A percentile compares a stretch with the other conserved stretches of the same genome.
Conservation (phyloP, 2,888 invertebrate genomes). For the Agrotis ipsilon region DNA sequence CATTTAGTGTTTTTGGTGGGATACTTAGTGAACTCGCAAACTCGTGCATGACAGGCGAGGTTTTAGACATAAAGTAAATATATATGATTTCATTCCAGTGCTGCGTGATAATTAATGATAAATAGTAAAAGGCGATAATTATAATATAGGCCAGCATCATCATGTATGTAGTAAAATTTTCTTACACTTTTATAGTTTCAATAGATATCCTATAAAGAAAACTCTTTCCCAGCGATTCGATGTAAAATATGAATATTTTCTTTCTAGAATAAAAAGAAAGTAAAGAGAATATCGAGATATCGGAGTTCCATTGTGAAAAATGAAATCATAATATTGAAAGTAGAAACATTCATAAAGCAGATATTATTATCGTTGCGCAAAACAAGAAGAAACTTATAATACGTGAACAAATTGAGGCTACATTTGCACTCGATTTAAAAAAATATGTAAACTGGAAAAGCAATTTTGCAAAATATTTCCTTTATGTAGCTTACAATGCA, state of each 20-base stretch:
- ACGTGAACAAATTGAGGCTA: too few species aligned
- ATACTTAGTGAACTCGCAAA: too few species aligned
- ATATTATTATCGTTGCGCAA: not conserved
- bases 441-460: not conserved
- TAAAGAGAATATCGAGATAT: conserved; percentile 8
- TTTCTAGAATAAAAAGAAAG: not conserved
- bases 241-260: not conserved
- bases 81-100: too few species aligned
- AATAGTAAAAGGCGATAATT: too few species aligned
- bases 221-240: not conserved
- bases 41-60: too few species aligned
- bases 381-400: not conserved
- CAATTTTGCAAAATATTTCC: too few species aligned
- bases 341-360: not conserved
- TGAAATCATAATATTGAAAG: conserved; percentile 19
- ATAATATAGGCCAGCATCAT: too few species aligned
- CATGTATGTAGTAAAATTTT: too few species aligned
- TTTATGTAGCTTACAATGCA: not conserved
- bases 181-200: not conserved
- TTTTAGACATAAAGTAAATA: too few species aligned
- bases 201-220: not conserved
- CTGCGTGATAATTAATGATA: too few species aligned
- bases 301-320: conserved; percentile 8
- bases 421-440: not conserved
- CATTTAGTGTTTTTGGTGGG: too few species aligned